phyloP scores from a whole-genome alignment of 1,140 invertebrate genomes.

The Sipha flava region DNA sequence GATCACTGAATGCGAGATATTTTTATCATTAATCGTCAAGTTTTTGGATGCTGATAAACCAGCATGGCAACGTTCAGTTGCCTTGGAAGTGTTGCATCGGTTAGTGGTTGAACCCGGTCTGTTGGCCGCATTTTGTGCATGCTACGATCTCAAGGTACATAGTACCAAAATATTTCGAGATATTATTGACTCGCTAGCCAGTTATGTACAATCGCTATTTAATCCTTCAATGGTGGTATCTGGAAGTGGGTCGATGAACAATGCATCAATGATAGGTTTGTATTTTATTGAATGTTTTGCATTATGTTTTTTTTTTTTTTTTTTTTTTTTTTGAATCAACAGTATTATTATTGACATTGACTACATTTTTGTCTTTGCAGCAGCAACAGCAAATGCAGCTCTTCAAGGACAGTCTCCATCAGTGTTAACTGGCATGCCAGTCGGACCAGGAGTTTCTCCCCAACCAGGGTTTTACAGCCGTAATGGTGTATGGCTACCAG shows the following conservation, averaged over 20 bases:
- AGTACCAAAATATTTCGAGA: conserved; percentile 90
- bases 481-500: conserved; percentile 82
- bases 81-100: conserved; percentile 91
- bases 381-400: conserved; percentile 18
- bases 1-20: conserved; percentile 97
- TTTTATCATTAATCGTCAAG: conserved; percentile 91
- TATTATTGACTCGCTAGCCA: conserved; percentile 88
- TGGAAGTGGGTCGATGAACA: neutral
- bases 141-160: conserved; percentile 88
- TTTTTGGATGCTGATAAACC: conserved; percentile 95
- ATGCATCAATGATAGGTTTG: neutral
- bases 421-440: conserved; percentile 57
- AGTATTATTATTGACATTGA: neutral
- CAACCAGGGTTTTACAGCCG: conserved; percentile 88
- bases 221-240: neutral
- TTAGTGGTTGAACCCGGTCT: conserved; percentile 81
- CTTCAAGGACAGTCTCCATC: conserved; percentile 60
- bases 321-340: neutral
- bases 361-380: conserved; percentile 35
- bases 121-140: conserved; percentile 83
- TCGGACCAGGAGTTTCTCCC: conserved; percentile 68
- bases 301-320: neutral
- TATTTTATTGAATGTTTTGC: too few species aligned
- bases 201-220: conserved; percentile 91
- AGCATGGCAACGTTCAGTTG: conserved; percentile 87